phyloP scores from a whole-genome alignment of 2,888 invertebrate species.

The Ecliptopera silaceata region DNA sequence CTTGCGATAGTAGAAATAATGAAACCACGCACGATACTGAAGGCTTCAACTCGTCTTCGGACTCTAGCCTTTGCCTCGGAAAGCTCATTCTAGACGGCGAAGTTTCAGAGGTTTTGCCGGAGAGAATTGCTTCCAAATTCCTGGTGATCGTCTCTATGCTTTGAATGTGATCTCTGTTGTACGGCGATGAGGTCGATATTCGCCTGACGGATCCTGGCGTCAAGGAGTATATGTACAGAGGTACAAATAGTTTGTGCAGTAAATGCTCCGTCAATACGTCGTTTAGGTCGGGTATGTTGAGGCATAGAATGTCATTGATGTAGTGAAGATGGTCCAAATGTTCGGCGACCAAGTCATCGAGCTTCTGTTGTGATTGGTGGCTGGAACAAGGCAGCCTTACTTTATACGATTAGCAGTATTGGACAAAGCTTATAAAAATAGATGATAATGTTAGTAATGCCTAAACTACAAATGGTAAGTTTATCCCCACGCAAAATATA shows the following conservation, averaged over 20 bases:
- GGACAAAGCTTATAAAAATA: constrained; percentile 36
- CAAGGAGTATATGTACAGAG: constrained; percentile 96
- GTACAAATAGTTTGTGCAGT: constrained; percentile 95
- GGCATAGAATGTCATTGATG: constrained; percentile 96
- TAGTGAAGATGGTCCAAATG: constrained; percentile 99
- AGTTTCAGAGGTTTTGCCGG: constrained; percentile 80
- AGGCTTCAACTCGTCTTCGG: constrained; percentile 84
- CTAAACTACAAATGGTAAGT: no score
- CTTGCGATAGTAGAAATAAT: constrained; percentile 95
- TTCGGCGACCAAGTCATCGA: constrained; percentile 97
- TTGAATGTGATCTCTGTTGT: constrained; percentile 72
- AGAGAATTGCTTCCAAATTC: constrained; percentile 85
- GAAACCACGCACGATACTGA: constrained; percentile 95
- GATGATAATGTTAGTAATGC: constrained; percentile 21
- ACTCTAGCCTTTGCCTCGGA: constrained; percentile 64
- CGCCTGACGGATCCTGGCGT: constrained; percentile 72
- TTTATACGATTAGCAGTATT: constrained; percentile 30
- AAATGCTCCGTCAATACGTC: constrained; percentile 97
- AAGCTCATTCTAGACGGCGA: constrained; percentile 69
- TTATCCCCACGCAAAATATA: no score
- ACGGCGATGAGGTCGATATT: constrained; percentile 60
- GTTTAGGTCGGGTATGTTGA: constrained; percentile 96
- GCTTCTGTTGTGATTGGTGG: constrained; percentile 94
- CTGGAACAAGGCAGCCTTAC: constrained; percentile 71
- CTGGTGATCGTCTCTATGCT: constrained; percentile 85